Base-by-base conservation (phyloP, 2,888 invertebrate genomes). In the Drosophila diplacantha region DNA sequence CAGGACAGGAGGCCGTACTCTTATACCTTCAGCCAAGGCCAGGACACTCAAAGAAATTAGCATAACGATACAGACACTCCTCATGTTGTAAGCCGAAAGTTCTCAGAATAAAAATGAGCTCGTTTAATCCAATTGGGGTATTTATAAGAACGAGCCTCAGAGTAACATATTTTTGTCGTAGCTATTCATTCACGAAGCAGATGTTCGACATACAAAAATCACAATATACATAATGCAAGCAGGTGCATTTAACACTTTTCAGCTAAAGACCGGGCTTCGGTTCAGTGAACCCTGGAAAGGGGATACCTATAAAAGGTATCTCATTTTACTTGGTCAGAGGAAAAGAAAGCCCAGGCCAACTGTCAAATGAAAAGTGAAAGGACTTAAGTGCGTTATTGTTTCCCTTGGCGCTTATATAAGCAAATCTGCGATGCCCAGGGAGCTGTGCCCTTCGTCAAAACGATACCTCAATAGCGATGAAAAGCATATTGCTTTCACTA, bases 311-410 rank as follows among this genome's bases (percentile, higher is more conserved):
- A 47, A 58, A 66, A 47, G 41, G 68, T 34, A 54, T 59, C 41
- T 29, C 46, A 47, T 37, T 62, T 54, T 26, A 39, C 46, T 44
- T 55, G 57, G 38, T n/a, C 41, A 46, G 34, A 14, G 49, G 39
- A 62, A 65, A 69, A 63, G 69, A 69, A 80, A 75, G 71, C 71
- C 39, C 34, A 68, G 63, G 32, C 34, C 46, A 62, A 67, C 59
- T 69, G 64, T 71, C 69, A 67, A 68, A 47, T 62, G 53, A 50
- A 79, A 79, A 79, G 78, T 79, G 78, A 79, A 79, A 79, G 78
- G 78, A 80, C 51, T 72, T 64, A 68, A 71, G 69, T 79, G 71
- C 74, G 66, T 71, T 47, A 43, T 53, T 57, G 63, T 51, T 61
- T 65, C 73, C 59, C 55, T 55, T 62, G 24, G 44, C 31, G 56